phyloP scores from a whole-genome alignment of 2,797 vertebrate genomes.

The Premnoplex brunnescens region DNA sequence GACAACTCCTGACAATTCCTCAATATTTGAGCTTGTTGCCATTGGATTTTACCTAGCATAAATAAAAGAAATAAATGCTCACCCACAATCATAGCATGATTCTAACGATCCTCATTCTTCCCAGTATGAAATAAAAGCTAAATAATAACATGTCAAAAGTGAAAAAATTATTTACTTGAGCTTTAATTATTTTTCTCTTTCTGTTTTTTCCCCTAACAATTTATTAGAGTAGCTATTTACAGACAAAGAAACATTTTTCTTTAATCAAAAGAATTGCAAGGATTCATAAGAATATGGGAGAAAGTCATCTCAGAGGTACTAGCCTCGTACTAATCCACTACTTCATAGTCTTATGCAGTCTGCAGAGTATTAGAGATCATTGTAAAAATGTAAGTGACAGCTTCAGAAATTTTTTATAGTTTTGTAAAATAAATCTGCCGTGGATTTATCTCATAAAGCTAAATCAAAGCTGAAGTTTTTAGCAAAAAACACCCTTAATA shows the following conservation, averaged over 20 bases:
- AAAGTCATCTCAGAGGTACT: background rate
- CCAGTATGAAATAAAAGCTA: background rate
- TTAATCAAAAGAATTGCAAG: background rate
- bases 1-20: background rate
- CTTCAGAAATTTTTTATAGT: background rate
- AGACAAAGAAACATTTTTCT: background rate
- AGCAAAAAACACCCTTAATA: background rate
- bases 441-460: background rate
- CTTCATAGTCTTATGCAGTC: background rate
- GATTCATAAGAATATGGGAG: background rate
- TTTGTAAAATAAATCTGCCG: background rate
- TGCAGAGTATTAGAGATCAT: background rate
- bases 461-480: conserved; percentile 22
- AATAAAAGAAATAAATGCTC: background rate
- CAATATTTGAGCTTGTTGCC: background rate
- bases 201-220: background rate
- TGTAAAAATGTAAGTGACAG: background rate
- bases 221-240: background rate
- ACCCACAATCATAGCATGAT: background rate
- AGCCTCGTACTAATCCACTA: background rate
- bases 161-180: background rate
- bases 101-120: background rate
- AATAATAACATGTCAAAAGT: background rate
- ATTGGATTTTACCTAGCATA: background rate
- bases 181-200: background rate